These are phyloP conservation scores for Calcarius lapponicus DNA, from an alignment of 2,797 vertebrate genomes.

Conservation along the genomic window DNA sequence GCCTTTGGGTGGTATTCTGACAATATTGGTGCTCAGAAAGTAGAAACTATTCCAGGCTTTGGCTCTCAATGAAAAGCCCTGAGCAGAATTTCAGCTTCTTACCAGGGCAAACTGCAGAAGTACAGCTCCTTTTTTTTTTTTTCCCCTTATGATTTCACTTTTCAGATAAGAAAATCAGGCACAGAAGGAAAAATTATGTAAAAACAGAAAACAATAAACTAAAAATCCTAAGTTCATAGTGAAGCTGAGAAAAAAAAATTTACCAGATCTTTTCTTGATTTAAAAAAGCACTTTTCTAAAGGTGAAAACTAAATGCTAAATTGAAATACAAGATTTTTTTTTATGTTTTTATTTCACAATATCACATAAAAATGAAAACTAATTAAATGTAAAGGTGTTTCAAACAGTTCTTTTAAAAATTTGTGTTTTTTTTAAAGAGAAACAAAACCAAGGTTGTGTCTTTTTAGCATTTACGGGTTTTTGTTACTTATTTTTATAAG, in stretches of 20 bases:
- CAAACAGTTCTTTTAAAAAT: background rate
- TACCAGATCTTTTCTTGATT: background rate
- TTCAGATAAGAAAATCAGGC: background rate
- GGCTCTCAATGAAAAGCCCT: fast-evolving
- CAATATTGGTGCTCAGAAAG: background rate
- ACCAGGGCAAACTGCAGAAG: background rate
- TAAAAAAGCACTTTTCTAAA: background rate
- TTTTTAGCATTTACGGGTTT: background rate
- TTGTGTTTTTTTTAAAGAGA: fast-evolving
- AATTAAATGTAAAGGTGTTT: background rate
- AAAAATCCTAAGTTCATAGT: background rate
- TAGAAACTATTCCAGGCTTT: background rate
- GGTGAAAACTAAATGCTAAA: background rate
- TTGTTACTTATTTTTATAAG: background rate
- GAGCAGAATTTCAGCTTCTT: background rate
- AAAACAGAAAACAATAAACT: background rate
- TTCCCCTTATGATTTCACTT: background rate
- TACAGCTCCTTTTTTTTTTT: background rate
- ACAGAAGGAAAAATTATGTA: background rate
- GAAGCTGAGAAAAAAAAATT: background rate
- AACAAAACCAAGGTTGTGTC: background rate
- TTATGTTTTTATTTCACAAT: background rate
- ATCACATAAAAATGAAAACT: background rate
- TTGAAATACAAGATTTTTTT: background rate
- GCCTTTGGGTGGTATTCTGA: background rate